Evolutionary conservation across 23 tunicate species (phyloP).

Genomic region (Trididemnum clinides): DNA sequence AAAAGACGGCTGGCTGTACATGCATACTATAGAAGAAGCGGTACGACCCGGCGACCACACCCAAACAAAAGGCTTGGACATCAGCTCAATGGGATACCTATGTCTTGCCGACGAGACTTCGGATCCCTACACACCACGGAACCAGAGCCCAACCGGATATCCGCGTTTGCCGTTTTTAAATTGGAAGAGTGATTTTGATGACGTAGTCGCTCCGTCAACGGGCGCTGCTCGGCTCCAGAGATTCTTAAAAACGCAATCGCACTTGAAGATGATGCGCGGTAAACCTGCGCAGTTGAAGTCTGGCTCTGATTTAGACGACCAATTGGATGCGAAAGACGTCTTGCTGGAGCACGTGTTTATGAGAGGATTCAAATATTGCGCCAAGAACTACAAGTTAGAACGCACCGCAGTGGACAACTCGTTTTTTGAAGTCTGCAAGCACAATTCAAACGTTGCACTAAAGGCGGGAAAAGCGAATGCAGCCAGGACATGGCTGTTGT

Average conservation of each 20-base stretch:
- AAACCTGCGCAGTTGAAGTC: neutral
- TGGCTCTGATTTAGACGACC: slow-evolving; percentile 16
- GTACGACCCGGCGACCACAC: slow-evolving; percentile 49
- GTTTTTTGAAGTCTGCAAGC: slow-evolving; percentile 34
- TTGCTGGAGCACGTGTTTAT: slow-evolving; percentile 26
- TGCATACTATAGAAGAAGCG: slow-evolving; percentile 70
- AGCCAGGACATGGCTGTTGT: slow-evolving; percentile 52
- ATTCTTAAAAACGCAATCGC: slow-evolving; percentile 22
- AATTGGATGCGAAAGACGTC: neutral
- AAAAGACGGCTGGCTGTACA: slow-evolving; percentile 64
- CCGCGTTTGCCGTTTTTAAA: neutral
- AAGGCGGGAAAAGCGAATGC: slow-evolving; percentile 25
- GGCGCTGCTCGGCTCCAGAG: neutral
- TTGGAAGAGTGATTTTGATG: slow-evolving; percentile 9
- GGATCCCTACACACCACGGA: neutral
- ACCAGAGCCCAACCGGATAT: slow-evolving; percentile 44
- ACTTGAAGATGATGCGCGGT: neutral
- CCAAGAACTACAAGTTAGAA: slow-evolving; percentile 46
- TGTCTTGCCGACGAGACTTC: slow-evolving; percentile 30
- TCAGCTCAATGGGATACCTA: slow-evolving; percentile 51
- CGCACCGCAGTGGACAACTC: slow-evolving; percentile 17
- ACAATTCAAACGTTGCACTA: slow-evolving; percentile 44
- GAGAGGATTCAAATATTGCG: slow-evolving; percentile 15
- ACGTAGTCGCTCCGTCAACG: neutral
- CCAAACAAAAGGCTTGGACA: slow-evolving; percentile 50